These are phyloP conservation scores for Chaetodon trifascialis DNA, from an alignment of 2,113 vertebrate genomes.

Conservation along the genomic window DNA sequence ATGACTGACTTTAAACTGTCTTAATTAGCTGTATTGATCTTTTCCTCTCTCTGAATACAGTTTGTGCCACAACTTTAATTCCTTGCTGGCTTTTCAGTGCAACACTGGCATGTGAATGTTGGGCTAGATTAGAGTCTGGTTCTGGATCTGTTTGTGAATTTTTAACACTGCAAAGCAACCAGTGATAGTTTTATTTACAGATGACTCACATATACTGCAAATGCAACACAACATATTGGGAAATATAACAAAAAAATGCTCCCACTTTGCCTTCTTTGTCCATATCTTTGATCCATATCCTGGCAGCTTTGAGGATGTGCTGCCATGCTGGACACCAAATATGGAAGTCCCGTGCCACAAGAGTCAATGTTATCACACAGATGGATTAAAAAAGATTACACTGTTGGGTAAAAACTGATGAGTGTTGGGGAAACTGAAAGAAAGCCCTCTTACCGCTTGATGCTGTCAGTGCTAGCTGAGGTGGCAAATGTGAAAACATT, in stretches of 20 bases:
- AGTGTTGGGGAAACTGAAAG: not conserved
- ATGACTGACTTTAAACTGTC: not conserved
- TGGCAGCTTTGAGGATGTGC: not conserved
- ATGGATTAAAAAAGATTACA: not conserved
- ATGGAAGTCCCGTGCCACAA: not conserved
- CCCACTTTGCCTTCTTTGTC: not conserved
- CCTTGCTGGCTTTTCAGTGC: not conserved
- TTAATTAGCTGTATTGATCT: not conserved
- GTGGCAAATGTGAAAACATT: not conserved
- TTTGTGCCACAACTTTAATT: not conserved
- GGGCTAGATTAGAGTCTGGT: not conserved
- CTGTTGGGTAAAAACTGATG: not conserved
- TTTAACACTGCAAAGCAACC: not conserved
- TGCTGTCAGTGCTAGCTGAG: not conserved
- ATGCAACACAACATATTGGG: not conserved
- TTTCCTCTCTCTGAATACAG: not conserved
- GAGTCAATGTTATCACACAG: not conserved
- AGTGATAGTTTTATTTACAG: conserved; percentile 17
- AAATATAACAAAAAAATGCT: conserved; percentile 7
- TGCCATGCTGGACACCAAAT: not conserved
- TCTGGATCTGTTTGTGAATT: not conserved
- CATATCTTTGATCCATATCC: not conserved
- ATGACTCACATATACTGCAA: not conserved
- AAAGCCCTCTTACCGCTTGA: not conserved
- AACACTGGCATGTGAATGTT: not conserved